phyloP scores from a whole-genome alignment of 2,797 vertebrate genomes.

The Lacerta viridis region DNA sequence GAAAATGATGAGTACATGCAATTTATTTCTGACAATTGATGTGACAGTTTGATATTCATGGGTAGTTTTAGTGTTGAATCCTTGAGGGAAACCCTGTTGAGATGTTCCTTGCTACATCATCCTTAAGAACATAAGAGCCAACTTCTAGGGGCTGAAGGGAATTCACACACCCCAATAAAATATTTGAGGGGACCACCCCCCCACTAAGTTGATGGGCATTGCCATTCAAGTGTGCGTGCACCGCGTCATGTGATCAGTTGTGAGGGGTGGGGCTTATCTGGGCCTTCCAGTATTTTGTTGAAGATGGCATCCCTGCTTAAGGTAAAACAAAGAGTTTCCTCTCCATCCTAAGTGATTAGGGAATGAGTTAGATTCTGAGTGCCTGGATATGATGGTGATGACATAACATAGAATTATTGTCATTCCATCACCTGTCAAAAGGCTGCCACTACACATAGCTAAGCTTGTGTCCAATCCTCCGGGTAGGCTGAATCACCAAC shows the following conservation, averaged over 20 bases:
- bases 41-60: neutral
- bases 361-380: neutral
- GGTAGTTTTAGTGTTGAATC: neutral
- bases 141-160: too few relatives aligned
- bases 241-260: too few relatives aligned
- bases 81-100: neutral
- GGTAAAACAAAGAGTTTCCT: neutral
- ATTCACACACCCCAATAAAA: too few relatives aligned
- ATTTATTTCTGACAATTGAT: neutral
- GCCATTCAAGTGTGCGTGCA: too few relatives aligned
- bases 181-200: too few relatives aligned
- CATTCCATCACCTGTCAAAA: constrained; percentile 3
- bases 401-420: neutral
- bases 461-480: neutral
- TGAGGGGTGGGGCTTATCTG: too few relatives aligned
- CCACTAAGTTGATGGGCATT: too few relatives aligned
- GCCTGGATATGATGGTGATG: neutral
- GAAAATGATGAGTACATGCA: neutral
- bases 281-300: too few relatives aligned
- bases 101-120: neutral
- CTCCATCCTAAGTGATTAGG: neutral
- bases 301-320: too few relatives aligned
- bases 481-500: neutral
- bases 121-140: neutral
- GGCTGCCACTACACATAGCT: neutral